Base-by-base conservation (phyloP, 2,797 vertebrate genomes). In the Enteromius afrohamiltoni region DNA sequence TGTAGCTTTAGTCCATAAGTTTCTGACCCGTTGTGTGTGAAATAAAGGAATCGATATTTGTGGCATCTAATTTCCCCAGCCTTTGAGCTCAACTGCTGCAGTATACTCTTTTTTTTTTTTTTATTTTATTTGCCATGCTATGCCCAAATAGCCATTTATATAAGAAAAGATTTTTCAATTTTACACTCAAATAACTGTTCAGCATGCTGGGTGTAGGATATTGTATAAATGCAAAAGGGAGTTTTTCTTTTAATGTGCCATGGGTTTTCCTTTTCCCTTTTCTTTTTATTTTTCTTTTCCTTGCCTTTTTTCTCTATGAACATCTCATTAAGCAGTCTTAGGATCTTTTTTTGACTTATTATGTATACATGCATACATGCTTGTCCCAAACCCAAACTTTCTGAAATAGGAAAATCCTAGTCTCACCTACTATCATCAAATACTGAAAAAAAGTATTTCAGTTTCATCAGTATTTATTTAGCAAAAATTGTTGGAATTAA, bases 61-160 rank as follows among this genome's bases (percentile, higher is more conserved):
- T 45, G 75, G 37, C 51, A 45, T 83, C 34, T 83, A 60, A 69
- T 83, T 78, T 83, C 82, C n/a, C 19, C 19, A 17, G 26, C 34
- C 26, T 58, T 77, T 77, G 40, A 69, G 34, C 23, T 60, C 6
- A 47, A 47, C 51, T 77, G 60, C 64, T 16, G 34, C 60, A 83
- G 62, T 53, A 31, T 77, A 23, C 37, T 69, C 62, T 83, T 17
- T 11, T 11, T n/a, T n/a, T n/a, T n/a, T n/a, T n/a, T n/a, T n/a
- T n/a, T n/a, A n/a, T n/a, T n/a, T 81, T 37, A 71, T 58, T 67
- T 70, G 75, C 3, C 40, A 26, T 26, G 47, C 74, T 76, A 13
- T 40, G 74, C 47, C 47, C 47, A 74, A 70, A 76, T 17, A 79
- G 13, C 29, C 77, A 79, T 53, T 79, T 78, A 31, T 23, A 68